Conservation (phyloP, 2,797 vertebrate genomes). For the Anabas testudineus region DNA sequence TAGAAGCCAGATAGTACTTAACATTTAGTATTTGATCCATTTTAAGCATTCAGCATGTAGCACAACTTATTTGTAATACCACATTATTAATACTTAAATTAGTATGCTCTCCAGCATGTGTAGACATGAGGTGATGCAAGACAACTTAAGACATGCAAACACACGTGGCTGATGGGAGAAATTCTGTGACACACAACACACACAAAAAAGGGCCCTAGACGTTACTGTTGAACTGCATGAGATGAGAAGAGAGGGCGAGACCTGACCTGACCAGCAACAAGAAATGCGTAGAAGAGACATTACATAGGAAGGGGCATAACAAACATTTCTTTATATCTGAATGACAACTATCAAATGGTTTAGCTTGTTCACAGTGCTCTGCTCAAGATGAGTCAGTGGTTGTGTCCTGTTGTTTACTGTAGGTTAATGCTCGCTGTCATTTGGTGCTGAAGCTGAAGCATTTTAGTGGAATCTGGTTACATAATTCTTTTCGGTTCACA, state of each 20-base stretch:
- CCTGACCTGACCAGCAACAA: conserved; percentile 14
- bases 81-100: background rate
- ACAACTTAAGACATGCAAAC: background rate
- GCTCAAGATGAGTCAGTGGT: conserved; percentile 50
- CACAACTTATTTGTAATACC: conserved; percentile 1
- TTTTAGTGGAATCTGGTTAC: conserved; percentile 46
- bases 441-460: conserved; percentile 25
- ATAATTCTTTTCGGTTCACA: conserved; percentile 62
- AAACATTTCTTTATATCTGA: background rate
- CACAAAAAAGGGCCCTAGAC: background rate
- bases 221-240: background rate
- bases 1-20: background rate
- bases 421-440: conserved; percentile 13
- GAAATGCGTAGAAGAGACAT: conserved; percentile 14
- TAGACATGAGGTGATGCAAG: background rate
- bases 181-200: background rate
- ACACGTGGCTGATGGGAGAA: background rate
- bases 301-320: no score
- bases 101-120: background rate
- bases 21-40: conserved; percentile 1
- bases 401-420: conserved; percentile 22
- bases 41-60: background rate
- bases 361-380: background rate
- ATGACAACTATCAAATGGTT: background rate
- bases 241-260: background rate